Percentiles rank a stretch among this genome's conserved stretches.
phyloP scores from a whole-genome alignment of 2,797 vertebrate species.

The Yasuhikotakia modesta region DNA sequence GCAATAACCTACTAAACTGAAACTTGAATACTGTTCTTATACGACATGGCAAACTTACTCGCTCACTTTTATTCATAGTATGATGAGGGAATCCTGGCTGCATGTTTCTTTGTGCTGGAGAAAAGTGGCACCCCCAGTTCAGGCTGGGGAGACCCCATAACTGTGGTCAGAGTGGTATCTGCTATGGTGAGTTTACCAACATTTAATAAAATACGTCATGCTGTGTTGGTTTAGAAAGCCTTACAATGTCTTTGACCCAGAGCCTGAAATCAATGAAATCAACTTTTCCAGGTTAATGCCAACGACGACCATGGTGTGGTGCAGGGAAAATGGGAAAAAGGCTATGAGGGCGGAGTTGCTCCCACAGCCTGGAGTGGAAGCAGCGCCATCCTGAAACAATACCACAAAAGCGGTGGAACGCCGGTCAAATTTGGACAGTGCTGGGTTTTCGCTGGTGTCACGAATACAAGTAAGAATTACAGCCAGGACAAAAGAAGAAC shows the following conservation, averaged over 20 bases:
- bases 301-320: neutral
- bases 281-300: neutral
- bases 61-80: conserved; percentile 71
- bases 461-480: conserved; percentile 74
- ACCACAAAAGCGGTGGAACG: conserved; percentile 66
- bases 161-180: conserved; percentile 80
- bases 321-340: neutral
- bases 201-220: neutral
- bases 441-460: conserved; percentile 86
- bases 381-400: conserved; percentile 57
- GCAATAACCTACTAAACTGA: neutral
- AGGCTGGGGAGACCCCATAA: conserved; percentile 84
- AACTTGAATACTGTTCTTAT: no score
- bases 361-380: conserved; percentile 6
- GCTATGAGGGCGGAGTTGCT: neutral
- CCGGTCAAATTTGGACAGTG: conserved; percentile 86
- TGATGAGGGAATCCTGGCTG: conserved; percentile 77
- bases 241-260: neutral
- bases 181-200: conserved; percentile 80
- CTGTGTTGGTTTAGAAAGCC: neutral
- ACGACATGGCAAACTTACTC: neutral
- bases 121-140: conserved; percentile 75
- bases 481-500: neutral
- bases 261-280: no score
- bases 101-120: conserved; percentile 82